Base-by-base conservation (phyloP, 2,888 invertebrate species). In the Drosophila leonis region DNA sequence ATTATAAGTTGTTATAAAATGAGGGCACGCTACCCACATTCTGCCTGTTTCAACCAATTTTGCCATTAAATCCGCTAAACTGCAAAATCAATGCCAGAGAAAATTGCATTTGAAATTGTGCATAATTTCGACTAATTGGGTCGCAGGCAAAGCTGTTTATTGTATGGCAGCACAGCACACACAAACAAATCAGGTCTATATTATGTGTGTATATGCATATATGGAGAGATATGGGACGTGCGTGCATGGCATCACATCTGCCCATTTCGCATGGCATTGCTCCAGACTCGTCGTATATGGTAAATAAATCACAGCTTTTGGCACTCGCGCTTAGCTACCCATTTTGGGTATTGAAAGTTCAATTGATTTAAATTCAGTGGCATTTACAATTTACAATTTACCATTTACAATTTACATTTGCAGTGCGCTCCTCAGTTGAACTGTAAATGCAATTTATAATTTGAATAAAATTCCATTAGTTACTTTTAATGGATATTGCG, bases 391-490 rank as follows among this genome's bases (percentile, higher is more conserved):
- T 70, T 69, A 31, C 68, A 56, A 46, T 46, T 46, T 27, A 27
- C 27, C 12, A 59, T 49, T 33, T 18, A 8, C 49, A 52, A 72
- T 51, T 59, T 31, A 15, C 52, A 66, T 66, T 69, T 27, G 33
- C 82, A 82, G 35, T 48, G 52, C 49, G 62, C 54, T 35, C 57
- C 39, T 51, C 18, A 15, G 54, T 31, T 48, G 56, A 63, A 46
- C 72, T 62, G 68, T 10, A 55, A 83, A 83, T 75, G 76, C 74
- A 82, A 79, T 82, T 79, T 83, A 84, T 82, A 84, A 82, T 83
- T 79, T 82, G 63, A 77, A 87, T 84, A 73, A 84, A 87, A 87
- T 87, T 83, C 75, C 89, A 84, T 84, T 84, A 86, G 70, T 76
- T 79, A 73, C 62, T 76, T 73, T 73, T 83, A 86, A 88, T 86